Base-by-base conservation (phyloP, 2,113 vertebrate genomes). In the Phodopus roborovskii region DNA sequence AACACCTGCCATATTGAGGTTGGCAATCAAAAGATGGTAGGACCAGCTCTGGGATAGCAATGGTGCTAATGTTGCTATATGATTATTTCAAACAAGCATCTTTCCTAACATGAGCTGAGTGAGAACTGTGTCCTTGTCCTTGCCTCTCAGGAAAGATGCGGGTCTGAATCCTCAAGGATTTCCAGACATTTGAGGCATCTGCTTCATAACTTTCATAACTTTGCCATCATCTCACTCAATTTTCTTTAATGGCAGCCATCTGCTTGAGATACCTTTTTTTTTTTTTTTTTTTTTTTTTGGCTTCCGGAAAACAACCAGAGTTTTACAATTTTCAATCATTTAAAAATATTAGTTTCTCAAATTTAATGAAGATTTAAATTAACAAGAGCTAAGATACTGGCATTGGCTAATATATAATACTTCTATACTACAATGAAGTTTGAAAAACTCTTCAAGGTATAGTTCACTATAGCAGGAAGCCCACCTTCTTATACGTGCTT, bases 211-310 rank as follows among this genome's bases (percentile, higher is more conserved):
- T n/a, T n/a, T n/a, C n/a, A n/a, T n/a, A 79, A 20, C 48, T 83
- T 68, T 87, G 88, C 82, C 88, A 84, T 45, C 1, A 12, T 83
- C 33, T 10, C 19, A 50, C 45, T 89, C 86, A 64, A n/a, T 91
- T 92, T 89, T 86, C 88, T 92, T 70, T 91, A 95, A 94, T 95
- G 78, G 92, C 48, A 94, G 36, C 24, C 15, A 36, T 83, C 74
- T 94, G 85, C 82, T 86, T 75, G 77, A 89, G 60, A 39, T 71
- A 26, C 13, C 6, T 62, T 24, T 24, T 24, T 62, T 24, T 56
- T 15, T n/a, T n/a, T n/a, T n/a, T 58, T 58, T 58, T 58, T 58
- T 58, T 58, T 58, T 58, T 58, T 58, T 16, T 86, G n/a, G 56
- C 70, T 96, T 87, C 66, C 84, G 9, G 45, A 58, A 28, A 19